These are phyloP conservation scores for Anoncus sp. DNA, from an alignment of 2,888 invertebrate species.

Conservation along the genomic window DNA sequence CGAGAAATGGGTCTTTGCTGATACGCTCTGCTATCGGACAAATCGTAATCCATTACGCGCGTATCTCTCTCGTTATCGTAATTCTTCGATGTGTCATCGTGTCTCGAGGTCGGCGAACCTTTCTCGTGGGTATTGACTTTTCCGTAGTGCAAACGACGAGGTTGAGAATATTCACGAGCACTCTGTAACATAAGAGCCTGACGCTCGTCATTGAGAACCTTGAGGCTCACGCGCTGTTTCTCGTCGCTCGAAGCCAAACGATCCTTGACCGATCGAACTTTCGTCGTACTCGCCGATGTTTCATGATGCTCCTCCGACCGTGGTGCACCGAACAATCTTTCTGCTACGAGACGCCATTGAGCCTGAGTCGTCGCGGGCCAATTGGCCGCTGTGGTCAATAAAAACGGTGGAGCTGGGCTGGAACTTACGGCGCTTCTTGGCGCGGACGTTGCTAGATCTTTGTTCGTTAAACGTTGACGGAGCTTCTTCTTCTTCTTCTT, in stretches of 20 bases:
- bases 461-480: conserved; percentile 59
- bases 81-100: conserved; percentile 51
- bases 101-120: conserved; percentile 60
- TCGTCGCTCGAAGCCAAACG: conserved; percentile 64
- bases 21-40: conserved; percentile 58
- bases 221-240: conserved; percentile 67
- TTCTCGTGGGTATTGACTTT: conserved; percentile 73
- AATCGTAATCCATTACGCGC: conserved; percentile 68
- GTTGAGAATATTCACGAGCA: conserved; percentile 68
- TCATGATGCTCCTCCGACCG: conserved; percentile 66
- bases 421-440: conserved; percentile 49
- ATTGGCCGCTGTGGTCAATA: conserved; percentile 67
- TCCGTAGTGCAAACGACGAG: conserved; percentile 73
- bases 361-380: conserved; percentile 67
- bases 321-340: conserved; percentile 69
- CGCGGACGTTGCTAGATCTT: conserved; percentile 32
- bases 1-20: conserved; percentile 49
- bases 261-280: conserved; percentile 62
- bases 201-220: conserved; percentile 68
- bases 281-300: conserved; percentile 48
- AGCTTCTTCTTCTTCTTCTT: conserved; percentile 71
- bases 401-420: conserved; percentile 46
- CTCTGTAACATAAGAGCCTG: conserved; percentile 68
- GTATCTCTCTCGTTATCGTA: conserved; percentile 60
- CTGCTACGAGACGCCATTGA: conserved; percentile 75